Evolutionary conservation across 2,113 vertebrate species (phyloP).

Genomic region (Crotalus helleri): DNA sequence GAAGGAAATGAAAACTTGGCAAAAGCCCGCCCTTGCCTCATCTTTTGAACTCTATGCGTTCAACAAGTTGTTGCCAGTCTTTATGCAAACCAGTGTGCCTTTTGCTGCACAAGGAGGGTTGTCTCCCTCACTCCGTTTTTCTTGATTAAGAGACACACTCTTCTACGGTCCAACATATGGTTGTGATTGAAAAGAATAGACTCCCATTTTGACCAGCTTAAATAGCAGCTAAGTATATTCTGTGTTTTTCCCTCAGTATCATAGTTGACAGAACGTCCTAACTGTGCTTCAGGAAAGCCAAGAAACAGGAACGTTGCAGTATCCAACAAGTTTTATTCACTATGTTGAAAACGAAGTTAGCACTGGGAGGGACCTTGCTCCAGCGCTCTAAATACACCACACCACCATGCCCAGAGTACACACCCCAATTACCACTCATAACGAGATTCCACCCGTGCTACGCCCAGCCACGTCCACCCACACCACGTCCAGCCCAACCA

Average conservation of each 20-base stretch:
- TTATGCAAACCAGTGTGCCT: neutral
- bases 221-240: neutral
- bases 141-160: neutral
- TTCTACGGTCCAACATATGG: neutral
- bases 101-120: neutral
- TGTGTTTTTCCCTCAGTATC: slow-evolving; percentile 6
- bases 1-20: neutral
- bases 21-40: neutral
- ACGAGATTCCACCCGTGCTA: no score
- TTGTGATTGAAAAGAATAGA: neutral
- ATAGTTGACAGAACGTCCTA: no score
- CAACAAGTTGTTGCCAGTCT: neutral
- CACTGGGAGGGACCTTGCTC: no score
- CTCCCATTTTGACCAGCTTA: neutral
- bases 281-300: no score
- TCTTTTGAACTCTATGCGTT: neutral
- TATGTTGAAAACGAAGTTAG: no score
- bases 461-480: no score
- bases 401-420: no score
- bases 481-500: no score
- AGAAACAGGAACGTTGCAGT: no score
- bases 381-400: no score
- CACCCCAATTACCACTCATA: no score
- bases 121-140: neutral
- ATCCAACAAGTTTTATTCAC: no score